Evolutionary conservation across 1,140 invertebrate species (phyloP).

Genomic region (Melipona quadrifasciata): DNA sequence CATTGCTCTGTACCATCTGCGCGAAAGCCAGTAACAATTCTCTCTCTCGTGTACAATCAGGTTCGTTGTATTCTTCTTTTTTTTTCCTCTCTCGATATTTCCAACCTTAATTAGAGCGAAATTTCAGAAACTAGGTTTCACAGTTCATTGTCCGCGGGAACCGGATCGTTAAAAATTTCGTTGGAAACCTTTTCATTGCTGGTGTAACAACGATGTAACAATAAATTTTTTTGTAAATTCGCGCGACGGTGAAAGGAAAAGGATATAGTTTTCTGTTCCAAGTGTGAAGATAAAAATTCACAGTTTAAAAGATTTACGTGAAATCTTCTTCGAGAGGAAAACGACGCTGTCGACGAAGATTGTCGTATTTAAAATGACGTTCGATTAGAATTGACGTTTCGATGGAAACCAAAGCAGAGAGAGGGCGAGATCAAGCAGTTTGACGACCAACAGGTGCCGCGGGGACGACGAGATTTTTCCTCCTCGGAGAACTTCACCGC

Average conservation of each 20-base stretch:
- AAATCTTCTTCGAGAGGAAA: background rate
- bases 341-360: no score
- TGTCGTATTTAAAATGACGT: background rate
- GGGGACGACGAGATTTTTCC: constrained; percentile 4
- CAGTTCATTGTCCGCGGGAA: background rate
- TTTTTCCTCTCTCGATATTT: no score
- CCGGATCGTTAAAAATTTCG: background rate
- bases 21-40: background rate
- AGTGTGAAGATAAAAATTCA: no score
- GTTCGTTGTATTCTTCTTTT: background rate
- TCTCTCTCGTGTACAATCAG: background rate
- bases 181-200: background rate
- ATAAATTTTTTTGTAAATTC: no score
- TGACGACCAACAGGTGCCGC: constrained; percentile 51
- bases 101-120: background rate
- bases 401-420: background rate
- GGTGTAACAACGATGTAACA: no score
- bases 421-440: background rate
- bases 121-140: background rate
- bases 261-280: no score
- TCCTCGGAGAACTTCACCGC: background rate
- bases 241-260: no score
- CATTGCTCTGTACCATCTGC: background rate
- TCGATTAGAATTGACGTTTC: background rate
- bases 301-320: no score